Evolutionary conservation across 2,888 invertebrate species (phyloP).

Genomic region (Netelia inedita): DNA sequence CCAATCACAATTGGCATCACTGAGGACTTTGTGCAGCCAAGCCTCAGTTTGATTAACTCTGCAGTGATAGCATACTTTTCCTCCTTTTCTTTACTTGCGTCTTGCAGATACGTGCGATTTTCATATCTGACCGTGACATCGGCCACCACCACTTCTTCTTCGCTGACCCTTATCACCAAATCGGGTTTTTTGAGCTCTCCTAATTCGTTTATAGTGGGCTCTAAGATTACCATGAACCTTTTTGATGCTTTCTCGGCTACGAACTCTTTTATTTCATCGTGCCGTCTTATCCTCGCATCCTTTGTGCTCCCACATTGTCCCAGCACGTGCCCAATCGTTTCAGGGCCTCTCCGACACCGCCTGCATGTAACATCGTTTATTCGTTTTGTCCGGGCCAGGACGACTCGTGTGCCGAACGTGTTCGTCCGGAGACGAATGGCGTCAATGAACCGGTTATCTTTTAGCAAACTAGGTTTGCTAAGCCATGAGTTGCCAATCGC

Average conservation of each 20-base stretch:
- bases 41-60: too few species aligned
- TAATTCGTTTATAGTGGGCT: conserved; percentile 53
- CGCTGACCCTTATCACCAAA: conserved; percentile 74
- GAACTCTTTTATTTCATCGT: conserved; percentile 53
- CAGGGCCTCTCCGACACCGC: too few species aligned
- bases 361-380: too few species aligned
- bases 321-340: too few species aligned
- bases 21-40: too few species aligned
- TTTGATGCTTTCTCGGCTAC: conserved; percentile 6
- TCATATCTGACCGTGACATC: conserved; percentile 78
- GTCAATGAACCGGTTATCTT: conserved; percentile 31
- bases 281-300: conserved; percentile 50
- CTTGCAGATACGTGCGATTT: too few species aligned
- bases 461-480: conserved; percentile 24
- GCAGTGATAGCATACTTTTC: too few species aligned
- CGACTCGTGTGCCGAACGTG: too few species aligned
- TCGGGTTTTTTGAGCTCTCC: conserved; percentile 77
- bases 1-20: too few species aligned
- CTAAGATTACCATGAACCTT: background rate
- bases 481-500: conserved; percentile 41
- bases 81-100: too few species aligned
- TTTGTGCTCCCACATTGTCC: conserved; percentile 70
- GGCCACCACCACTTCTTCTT: conserved; percentile 74
- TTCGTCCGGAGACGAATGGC: too few species aligned
- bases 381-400: too few species aligned